Evolutionary conservation across 1,140 invertebrate genomes (phyloP), one percentile per base, ranked within the genome.

Genomic region (Ips typographus): DNA sequence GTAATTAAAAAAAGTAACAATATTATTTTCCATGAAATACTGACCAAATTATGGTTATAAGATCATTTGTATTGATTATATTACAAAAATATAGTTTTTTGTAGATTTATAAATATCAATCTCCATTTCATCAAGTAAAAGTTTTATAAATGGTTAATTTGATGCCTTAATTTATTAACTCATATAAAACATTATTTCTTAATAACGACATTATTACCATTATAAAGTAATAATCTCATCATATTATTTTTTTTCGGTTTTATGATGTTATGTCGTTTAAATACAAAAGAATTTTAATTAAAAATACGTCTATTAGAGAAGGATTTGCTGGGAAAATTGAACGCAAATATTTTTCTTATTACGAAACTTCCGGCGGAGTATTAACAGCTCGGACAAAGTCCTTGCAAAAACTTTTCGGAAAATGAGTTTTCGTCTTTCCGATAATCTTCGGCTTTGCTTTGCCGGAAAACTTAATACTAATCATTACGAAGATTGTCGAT

Each of bases 311-410:
- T 49, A 49, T 49, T 49, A 49, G 6, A 6, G 44, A 22, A 6
- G 44, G 44, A 49, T 49, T 49, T 49, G 22, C 44, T 49, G 7
- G 44, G 6, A 8, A 49, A 49, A 49, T 49, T 49, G 44, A 49
- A 49, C 44, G 44, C 44, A 49, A 49, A 49, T 49, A 49, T 49
- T 49, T 49, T 49, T 49, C 44, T 49, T 49, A 49, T 49, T 49
- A 49, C 6, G 3, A 22, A 49, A 49, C 6, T 49, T 49, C 44
- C 44, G 44, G 6, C 44, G 44, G 44, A 49, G 44, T 22, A 49
- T 49, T 49, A 49, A 49, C 44, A 49, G 44, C 44, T 49, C 44
- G 44, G 44, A 49, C 44, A 49, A 22, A 49, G 44, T 49, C 44
- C 44, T 3, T 8, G 22, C 44, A 49, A 49, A 49, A 49, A 49